These are phyloP conservation scores for Odocoileus virginianus DNA, from an alignment of 2,113 vertebrate genomes.

Conservation along the genomic window DNA sequence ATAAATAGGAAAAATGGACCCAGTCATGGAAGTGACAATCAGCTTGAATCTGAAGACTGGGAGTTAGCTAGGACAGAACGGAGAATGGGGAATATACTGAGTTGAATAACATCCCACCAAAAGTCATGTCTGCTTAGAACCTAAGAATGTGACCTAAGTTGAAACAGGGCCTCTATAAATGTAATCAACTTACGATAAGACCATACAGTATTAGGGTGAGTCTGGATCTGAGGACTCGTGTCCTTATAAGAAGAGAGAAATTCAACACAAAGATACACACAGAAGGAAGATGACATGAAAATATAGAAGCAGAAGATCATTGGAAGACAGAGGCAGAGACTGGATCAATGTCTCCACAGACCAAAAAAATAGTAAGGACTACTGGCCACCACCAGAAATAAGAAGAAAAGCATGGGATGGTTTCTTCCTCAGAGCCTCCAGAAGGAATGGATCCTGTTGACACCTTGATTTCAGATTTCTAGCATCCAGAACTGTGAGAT, in stretches of 20 bases:
- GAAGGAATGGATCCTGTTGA: neutral
- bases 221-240: neutral
- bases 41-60: neutral
- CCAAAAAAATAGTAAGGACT: neutral
- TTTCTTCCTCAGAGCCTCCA: neutral
- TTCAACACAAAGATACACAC: neutral
- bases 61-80: neutral
- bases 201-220: neutral
- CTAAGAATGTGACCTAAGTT: neutral
- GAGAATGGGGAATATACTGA: neutral
- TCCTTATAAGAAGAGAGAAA: neutral
- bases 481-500: neutral
- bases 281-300: neutral
- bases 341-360: neutral
- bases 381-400: neutral
- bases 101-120: neutral
- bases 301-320: neutral
- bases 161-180: neutral
- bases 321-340: neutral
- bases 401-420: neutral
- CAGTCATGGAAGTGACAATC: neutral
- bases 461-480: neutral
- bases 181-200: neutral
- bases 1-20: neutral
- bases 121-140: neutral